Conservation (phyloP, 1,140 invertebrate species). For the Sycophaga agraensis region DNA sequence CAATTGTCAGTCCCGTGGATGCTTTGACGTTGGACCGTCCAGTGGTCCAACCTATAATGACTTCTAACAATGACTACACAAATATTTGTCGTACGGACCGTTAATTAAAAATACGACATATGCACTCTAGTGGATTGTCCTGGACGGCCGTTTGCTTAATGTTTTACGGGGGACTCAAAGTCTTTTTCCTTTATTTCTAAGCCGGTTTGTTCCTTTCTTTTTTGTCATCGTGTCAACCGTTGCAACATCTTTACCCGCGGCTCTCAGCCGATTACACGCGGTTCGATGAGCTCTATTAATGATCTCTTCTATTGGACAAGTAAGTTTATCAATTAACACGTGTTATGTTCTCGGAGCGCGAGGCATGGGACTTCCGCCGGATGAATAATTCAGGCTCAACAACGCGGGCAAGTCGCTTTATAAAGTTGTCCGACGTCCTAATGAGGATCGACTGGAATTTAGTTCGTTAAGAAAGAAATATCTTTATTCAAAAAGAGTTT, state of each 20-base stretch:
- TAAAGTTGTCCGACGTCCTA: conserved; percentile 19
- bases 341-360: conserved; percentile 1
- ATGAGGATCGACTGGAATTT: conserved; percentile 12
- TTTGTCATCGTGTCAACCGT: too few relatives aligned
- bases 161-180: too few relatives aligned
- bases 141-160: too few relatives aligned
- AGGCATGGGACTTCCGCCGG: conserved; percentile 2
- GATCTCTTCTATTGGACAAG: conserved; percentile 10
- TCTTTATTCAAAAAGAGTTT: conserved; percentile 2
- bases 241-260: not conserved
- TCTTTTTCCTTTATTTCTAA: not conserved
- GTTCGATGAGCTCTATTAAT: conserved; percentile 15
- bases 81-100: too few relatives aligned
- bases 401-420: conserved; percentile 8
- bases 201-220: not conserved
- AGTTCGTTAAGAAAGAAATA: conserved; percentile 15
- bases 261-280: not conserved
- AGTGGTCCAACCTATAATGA: too few relatives aligned
- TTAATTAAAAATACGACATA: too few relatives aligned
- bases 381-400: conserved; percentile 27
- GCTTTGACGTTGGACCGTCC: too few relatives aligned
- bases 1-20: too few relatives aligned
- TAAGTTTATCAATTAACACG: conserved; percentile 27
- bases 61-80: too few relatives aligned
- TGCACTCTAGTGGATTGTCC: too few relatives aligned